Evolutionary conservation across 1,140 invertebrate species (phyloP).

Genomic region (Globodera ellingtonae): DNA sequence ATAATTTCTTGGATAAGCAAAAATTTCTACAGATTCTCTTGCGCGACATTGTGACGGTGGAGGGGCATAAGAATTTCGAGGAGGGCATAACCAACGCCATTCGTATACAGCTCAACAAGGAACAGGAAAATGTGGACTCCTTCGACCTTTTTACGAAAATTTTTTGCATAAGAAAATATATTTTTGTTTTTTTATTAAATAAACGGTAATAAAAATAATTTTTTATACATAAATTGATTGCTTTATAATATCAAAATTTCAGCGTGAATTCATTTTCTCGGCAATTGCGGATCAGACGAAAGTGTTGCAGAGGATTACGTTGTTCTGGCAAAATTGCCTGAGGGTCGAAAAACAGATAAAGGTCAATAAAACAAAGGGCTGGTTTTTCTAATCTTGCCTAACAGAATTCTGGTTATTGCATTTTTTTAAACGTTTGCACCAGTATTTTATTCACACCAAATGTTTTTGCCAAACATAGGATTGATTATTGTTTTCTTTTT

Average conservation of each 20-base stretch:
- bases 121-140: slow-evolving; percentile 23
- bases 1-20: neutral
- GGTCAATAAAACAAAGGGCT: neutral
- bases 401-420: no score
- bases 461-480: no score
- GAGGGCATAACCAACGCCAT: slow-evolving; percentile 76
- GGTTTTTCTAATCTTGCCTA: no score
- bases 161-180: slow-evolving; percentile 27
- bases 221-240: no score
- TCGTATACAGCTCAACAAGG: slow-evolving; percentile 76
- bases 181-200: neutral
- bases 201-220: no score
- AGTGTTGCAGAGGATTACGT: slow-evolving; percentile 31
- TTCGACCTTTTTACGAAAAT: slow-evolving; percentile 2
- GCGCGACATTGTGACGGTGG: slow-evolving; percentile 74
- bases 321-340: slow-evolving; percentile 24
- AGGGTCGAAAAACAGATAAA: slow-evolving; percentile 1
- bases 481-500: no score
- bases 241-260: neutral
- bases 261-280: slow-evolving; percentile 37
- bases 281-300: slow-evolving; percentile 26
- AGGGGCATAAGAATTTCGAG: slow-evolving; percentile 74
- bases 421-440: neutral
- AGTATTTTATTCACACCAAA: no score
- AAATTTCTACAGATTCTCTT: slow-evolving; percentile 22